Conservation (phyloP, 2,797 vertebrate genomes). For the Cirrhinus molitorella region DNA sequence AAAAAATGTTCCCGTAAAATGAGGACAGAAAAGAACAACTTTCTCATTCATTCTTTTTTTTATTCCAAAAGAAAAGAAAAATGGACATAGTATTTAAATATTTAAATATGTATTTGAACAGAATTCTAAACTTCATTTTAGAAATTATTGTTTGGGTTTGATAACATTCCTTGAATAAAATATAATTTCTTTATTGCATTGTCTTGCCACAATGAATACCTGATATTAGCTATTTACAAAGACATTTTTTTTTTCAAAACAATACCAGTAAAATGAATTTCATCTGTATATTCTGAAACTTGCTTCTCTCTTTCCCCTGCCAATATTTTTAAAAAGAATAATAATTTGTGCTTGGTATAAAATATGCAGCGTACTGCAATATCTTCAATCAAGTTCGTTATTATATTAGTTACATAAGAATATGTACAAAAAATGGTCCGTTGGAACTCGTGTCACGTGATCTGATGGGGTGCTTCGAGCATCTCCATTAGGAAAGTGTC, state of each 20-base stretch:
- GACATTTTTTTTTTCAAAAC: slow-evolving; percentile 58
- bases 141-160: slow-evolving; percentile 73
- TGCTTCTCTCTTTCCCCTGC: slow-evolving; percentile 59
- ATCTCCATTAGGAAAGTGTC: slow-evolving; percentile 99
- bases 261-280: slow-evolving; percentile 74
- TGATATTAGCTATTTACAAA: slow-evolving; percentile 82
- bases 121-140: slow-evolving; percentile 76
- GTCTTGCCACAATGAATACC: slow-evolving; percentile 71
- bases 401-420: slow-evolving; percentile 72
- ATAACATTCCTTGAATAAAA: slow-evolving; percentile 79
- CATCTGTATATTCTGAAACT: slow-evolving; percentile 57
- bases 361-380: slow-evolving; percentile 73
- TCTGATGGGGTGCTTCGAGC: slow-evolving; percentile 92
- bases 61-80: slow-evolving; percentile 2
- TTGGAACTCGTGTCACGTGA: slow-evolving; percentile 80
- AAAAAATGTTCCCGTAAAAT: not conserved
- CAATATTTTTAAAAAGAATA: slow-evolving; percentile 66
- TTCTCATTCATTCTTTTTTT: not conserved
- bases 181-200: slow-evolving; percentile 77
- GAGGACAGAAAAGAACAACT: not conserved
- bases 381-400: slow-evolving; percentile 71
- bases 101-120: slow-evolving; percentile 83
- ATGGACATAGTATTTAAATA: slow-evolving; percentile 54
- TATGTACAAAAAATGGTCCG: slow-evolving; percentile 75
- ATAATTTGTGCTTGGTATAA: slow-evolving; percentile 77